Evolutionary conservation across 1,140 invertebrate genomes (phyloP).

Genomic region (Drosophila trapezifrons): DNA sequence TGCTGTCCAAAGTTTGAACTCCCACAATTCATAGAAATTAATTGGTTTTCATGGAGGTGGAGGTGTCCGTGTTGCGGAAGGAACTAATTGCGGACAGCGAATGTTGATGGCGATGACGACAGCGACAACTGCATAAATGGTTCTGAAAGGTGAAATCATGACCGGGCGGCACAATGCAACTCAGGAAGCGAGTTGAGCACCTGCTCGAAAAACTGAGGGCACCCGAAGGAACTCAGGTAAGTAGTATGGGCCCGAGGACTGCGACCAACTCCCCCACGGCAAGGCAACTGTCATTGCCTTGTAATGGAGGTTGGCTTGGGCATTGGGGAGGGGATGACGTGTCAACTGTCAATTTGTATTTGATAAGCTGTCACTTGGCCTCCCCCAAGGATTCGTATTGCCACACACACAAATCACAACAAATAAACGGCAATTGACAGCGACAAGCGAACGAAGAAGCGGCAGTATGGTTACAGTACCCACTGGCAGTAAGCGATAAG

Average conservation of each 20-base stretch:
- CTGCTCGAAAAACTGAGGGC: slow-evolving; percentile 50
- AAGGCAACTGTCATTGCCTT: slow-evolving; percentile 44
- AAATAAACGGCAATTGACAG: slow-evolving; percentile 79
- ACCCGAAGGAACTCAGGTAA: slow-evolving; percentile 19
- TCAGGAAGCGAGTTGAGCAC: slow-evolving; percentile 72
- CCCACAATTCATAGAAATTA: slow-evolving; percentile 78
- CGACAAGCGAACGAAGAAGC: slow-evolving; percentile 58
- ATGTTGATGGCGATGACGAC: slow-evolving; percentile 57
- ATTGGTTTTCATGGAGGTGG: slow-evolving; percentile 68
- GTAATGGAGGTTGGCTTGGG: slow-evolving; percentile 21
- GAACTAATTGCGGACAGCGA: slow-evolving; percentile 75
- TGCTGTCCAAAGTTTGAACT: slow-evolving; percentile 67
- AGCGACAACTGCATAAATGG: slow-evolving; percentile 51
- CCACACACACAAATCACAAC: slow-evolving; percentile 71
- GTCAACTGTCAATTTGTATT: slow-evolving; percentile 79
- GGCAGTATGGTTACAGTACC: slow-evolving; percentile 11
- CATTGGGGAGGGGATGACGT: slow-evolving; percentile 39
- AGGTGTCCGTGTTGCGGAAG: slow-evolving; percentile 62
- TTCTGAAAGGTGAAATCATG: slow-evolving; percentile 51
- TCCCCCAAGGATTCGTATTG: slow-evolving; percentile 26
- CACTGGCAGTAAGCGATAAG: background rate
- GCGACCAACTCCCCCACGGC: background rate
- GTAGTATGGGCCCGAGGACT: slow-evolving; percentile 1
- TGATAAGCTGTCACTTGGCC: slow-evolving; percentile 60
- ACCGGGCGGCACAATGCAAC: slow-evolving; percentile 56